Base-by-base conservation (phyloP, 2,113 vertebrate genomes). In the Brachypteracias leptosomus region DNA sequence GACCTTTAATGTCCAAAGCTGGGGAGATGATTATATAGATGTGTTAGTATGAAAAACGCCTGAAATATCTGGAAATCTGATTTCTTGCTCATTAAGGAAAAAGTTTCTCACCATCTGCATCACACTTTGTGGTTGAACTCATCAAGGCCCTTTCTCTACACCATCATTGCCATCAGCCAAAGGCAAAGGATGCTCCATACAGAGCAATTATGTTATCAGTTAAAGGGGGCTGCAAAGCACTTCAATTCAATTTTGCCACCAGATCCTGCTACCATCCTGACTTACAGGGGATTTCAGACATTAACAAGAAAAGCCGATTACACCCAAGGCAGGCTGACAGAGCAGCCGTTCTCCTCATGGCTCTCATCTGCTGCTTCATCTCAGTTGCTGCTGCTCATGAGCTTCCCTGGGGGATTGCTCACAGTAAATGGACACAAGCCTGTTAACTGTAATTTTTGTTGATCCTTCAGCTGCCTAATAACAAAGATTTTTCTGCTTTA, bases 281-380 rank as follows among this genome's bases (percentile, higher is more conserved):
- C 95, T 96, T 78, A 81, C 7, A 71, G 79, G 75, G 92, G 96
- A 97, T 96, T 97, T 94, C 91, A 91, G 91, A 73, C 75, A 7
- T 71, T 96, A 95, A 93, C 82, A 44, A 92, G 95, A 80, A 96
- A 96, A 97, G 95, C 96, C 1, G 95, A 97, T 97, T 95, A 96
- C 19, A 6, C 1, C 7, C 24, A 33, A 74, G 85, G 61, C 75
- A 51, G 87, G 40, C 77, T 0, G 54, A 42, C 54, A n/a, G 73
- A 77, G 88, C 94, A 80, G 91, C 89, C 81, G 9, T 62, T 73
- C 84, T 82, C 84, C 94, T 66, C 75, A 44, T 72, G 40, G 66
- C 92, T 78, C 91, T 91, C 81, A 65, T 77, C 94, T 95, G 93
- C 70, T 94, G 65, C 88, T 66, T 54, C 81, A 24, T 51, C 79